Conservation (phyloP, 2,797 vertebrate genomes). For the Poecile montanus region DNA sequence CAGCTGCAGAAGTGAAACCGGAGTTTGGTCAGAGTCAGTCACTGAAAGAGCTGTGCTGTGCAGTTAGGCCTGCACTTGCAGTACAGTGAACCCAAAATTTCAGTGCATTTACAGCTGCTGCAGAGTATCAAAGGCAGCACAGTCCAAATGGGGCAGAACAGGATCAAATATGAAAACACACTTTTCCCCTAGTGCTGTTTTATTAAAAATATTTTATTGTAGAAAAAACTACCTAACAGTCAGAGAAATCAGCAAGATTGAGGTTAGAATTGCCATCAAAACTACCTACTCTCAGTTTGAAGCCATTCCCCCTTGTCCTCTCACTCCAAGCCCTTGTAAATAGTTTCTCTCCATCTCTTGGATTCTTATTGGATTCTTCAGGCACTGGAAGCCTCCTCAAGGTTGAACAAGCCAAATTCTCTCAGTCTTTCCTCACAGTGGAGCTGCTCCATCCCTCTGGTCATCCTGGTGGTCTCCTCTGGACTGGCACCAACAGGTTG, state of each 20-base stretch:
- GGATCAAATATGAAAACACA: neutral
- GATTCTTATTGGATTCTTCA: neutral
- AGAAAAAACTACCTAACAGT: neutral
- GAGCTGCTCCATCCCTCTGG: neutral
- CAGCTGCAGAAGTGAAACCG: constrained; percentile 26
- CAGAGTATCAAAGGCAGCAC: neutral
- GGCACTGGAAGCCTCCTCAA: neutral
- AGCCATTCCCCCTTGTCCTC: neutral
- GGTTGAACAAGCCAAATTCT: neutral
- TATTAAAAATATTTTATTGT: neutral
- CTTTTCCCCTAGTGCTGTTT: neutral
- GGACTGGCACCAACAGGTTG: neutral
- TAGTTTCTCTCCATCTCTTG: too few relatives aligned
- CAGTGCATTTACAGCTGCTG: neutral
- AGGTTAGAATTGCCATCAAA: neutral
- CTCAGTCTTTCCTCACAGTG: neutral
- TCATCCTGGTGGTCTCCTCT: neutral
- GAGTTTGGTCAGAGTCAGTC: neutral
- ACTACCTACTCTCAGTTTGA: neutral
- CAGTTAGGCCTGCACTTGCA: neutral
- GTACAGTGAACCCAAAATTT: neutral
- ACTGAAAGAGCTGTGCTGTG: neutral
- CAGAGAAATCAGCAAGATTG: neutral
- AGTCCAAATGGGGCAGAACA: neutral
- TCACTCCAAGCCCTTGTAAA: neutral